These are phyloP conservation scores for Asobara japonica DNA, from an alignment of 1,140 invertebrate genomes.

Conservation along the genomic window DNA sequence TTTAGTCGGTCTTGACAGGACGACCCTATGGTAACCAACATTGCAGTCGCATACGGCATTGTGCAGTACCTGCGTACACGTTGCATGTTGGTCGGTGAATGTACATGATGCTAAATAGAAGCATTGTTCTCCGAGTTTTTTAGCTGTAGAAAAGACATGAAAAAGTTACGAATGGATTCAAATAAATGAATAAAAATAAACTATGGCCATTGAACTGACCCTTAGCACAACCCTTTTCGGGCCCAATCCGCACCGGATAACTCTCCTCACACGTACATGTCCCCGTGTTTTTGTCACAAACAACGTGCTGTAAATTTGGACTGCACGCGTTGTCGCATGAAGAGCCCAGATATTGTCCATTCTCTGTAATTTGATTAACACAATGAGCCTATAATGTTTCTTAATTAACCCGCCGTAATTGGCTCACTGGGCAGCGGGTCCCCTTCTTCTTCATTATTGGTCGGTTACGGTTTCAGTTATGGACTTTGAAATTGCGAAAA, in stretches of 20 bases:
- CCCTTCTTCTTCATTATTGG: not conserved
- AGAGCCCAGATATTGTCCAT: slow-evolving; percentile 79
- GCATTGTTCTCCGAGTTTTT: slow-evolving; percentile 84
- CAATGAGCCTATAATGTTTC: not conserved
- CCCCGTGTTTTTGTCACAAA: slow-evolving; percentile 75
- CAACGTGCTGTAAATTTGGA: slow-evolving; percentile 76
- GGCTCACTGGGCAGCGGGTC: too few relatives aligned
- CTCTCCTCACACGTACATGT: slow-evolving; percentile 81
- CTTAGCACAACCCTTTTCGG: slow-evolving; percentile 81
- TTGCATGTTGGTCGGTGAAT: slow-evolving; percentile 79
- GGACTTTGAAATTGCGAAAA: too few relatives aligned
- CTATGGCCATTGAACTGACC: slow-evolving; percentile 74
- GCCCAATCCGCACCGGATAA: slow-evolving; percentile 79
- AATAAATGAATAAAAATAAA: not conserved
- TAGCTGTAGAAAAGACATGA: slow-evolving; percentile 69
- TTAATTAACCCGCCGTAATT: too few relatives aligned
- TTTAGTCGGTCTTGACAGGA: slow-evolving; percentile 76
- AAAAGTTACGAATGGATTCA: slow-evolving; percentile 18
- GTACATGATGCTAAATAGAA: slow-evolving; percentile 82
- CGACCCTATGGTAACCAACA: slow-evolving; percentile 79
- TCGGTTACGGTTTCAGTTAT: not conserved
- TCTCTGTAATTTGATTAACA: slow-evolving; percentile 64
- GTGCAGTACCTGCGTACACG: slow-evolving; percentile 83
- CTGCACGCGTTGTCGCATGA: slow-evolving; percentile 79
- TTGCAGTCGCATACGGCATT: slow-evolving; percentile 86